phyloP scores from a whole-genome alignment of 1,140 invertebrate species.

The Caenorhabditis inopinata region DNA sequence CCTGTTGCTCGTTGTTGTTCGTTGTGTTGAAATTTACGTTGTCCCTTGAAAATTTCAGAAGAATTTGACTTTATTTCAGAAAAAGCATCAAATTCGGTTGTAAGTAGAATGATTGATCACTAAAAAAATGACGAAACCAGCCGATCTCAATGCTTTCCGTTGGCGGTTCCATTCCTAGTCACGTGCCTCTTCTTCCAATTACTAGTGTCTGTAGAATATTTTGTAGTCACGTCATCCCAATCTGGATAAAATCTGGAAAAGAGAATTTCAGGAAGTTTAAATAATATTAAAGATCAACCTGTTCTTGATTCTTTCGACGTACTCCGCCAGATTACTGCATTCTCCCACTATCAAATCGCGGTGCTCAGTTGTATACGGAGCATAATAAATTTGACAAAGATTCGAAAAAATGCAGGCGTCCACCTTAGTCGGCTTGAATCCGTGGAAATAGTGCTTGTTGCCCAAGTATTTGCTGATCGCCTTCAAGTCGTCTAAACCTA shows the following conservation, averaged over 20 bases:
- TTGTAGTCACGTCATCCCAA: slow-evolving; percentile 18
- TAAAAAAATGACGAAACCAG: not conserved
- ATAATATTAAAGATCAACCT: no score
- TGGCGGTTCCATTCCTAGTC: not conserved
- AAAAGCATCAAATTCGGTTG: no score
- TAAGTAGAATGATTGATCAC: no score
- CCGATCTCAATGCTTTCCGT: not conserved
- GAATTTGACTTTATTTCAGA: no score
- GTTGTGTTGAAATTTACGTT: not conserved
- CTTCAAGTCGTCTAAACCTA: slow-evolving; percentile 81
- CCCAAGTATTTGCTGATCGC: slow-evolving; percentile 83
- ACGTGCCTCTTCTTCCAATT: slow-evolving; percentile 17
- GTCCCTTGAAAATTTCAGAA: no score
- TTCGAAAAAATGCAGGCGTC: slow-evolving; percentile 53
- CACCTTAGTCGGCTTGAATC: slow-evolving; percentile 79
- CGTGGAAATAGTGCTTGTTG: slow-evolving; percentile 90
- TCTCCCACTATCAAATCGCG: slow-evolving; percentile 8
- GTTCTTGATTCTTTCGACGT: slow-evolving; percentile 26
- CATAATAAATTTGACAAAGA: slow-evolving; percentile 56
- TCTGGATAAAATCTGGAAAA: slow-evolving; percentile 7
- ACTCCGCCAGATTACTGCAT: not conserved
- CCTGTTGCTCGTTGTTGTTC: not conserved
- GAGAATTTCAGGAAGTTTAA: no score
- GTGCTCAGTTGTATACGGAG: slow-evolving; percentile 43
- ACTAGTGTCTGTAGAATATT: not conserved